Evolutionary conservation across 2,113 vertebrate species (phyloP).

Genomic region (Semicossyphus pulcher): DNA sequence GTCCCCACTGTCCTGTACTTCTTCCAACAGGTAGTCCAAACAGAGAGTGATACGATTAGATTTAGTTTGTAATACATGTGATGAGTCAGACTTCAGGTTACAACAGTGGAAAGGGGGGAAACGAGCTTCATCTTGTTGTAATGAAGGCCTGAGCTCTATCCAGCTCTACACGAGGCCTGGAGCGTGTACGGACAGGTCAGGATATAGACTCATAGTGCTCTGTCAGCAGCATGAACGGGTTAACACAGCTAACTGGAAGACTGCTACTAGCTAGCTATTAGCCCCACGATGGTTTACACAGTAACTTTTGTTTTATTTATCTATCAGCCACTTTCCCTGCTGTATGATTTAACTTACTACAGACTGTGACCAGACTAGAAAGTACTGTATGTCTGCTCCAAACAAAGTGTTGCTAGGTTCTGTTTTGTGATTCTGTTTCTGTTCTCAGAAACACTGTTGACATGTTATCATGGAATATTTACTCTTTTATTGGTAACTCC

Average conservation of each 20-base stretch:
- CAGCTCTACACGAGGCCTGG: not conserved
- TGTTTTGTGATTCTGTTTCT: too few species aligned
- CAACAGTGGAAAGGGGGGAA: not conserved
- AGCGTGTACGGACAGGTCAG: constrained; percentile 43
- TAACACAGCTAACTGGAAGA: not conserved
- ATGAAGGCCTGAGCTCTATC: not conserved
- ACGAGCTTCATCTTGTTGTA: not conserved
- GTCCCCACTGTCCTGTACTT: too few species aligned
- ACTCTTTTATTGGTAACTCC: too few species aligned
- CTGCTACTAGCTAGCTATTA: too few species aligned
- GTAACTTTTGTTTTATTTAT: not conserved
- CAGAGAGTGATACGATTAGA: not conserved
- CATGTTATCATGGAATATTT: too few species aligned
- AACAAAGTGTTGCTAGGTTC: too few species aligned
- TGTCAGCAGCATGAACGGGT: not conserved
- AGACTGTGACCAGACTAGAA: not conserved
- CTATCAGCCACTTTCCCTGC: not conserved
- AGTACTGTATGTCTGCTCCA: not conserved
- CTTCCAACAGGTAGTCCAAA: not conserved
- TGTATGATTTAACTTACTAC: not conserved
- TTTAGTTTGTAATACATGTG: not conserved
- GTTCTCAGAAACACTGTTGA: too few species aligned
- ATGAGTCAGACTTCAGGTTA: not conserved
- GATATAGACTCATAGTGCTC: constrained; percentile 1
- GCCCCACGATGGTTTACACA: too few species aligned